phyloP scores from a whole-genome alignment of 2,113 vertebrate species.

The Sorex fumeus region DNA sequence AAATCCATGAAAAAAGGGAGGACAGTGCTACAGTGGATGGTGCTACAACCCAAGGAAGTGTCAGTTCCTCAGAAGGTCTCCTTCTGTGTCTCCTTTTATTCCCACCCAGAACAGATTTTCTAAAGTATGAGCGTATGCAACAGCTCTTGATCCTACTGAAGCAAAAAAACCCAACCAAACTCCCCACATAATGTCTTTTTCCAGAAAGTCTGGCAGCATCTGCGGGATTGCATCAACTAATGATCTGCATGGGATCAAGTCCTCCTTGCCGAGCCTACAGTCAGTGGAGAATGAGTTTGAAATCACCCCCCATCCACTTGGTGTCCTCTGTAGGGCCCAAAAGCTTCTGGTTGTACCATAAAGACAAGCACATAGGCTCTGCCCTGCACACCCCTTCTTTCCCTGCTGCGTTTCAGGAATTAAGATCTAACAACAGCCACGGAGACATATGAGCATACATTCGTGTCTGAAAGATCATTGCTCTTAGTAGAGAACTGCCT shows the following conservation, averaged over 20 bases:
- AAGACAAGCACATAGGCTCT: rapidly evolving
- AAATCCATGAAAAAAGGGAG: too few relatives aligned
- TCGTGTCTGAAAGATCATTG: neutral
- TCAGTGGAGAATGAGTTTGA: neutral
- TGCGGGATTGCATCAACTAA: neutral
- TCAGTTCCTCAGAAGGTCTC: neutral
- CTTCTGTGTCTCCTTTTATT: neutral
- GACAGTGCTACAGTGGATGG: too few relatives aligned
- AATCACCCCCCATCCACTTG: neutral
- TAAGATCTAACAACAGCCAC: neutral
- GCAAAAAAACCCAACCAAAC: neutral
- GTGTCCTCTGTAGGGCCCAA: too few relatives aligned
- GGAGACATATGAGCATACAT: neutral
- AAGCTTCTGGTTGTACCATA: neutral
- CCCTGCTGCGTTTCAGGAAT: neutral
- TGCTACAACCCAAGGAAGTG: neutral
- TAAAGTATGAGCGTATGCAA: neutral
- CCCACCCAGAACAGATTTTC: neutral
- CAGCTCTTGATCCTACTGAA: neutral
- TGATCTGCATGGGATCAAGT: too few relatives aligned
- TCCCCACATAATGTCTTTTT: neutral
- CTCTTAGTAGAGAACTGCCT: neutral
- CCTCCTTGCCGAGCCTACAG: neutral
- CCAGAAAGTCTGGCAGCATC: neutral
- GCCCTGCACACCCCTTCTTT: neutral